Conservation (phyloP, 2,113 vertebrate species). For the Plotosus lineatus region DNA sequence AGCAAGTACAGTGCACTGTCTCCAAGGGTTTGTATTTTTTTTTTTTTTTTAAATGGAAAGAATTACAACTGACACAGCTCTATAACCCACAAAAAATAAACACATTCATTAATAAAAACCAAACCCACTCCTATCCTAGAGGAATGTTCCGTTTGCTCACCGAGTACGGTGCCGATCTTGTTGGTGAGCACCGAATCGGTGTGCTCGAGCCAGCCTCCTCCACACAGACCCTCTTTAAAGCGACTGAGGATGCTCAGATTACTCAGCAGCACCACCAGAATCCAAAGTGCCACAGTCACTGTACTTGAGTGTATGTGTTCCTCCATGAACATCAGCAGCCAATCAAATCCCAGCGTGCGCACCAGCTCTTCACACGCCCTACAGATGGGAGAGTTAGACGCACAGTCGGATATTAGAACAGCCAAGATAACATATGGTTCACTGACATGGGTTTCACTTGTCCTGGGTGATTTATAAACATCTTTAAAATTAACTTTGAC, state of each 20-base stretch:
- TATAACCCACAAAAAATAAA: background rate
- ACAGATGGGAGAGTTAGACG: constrained; percentile 17
- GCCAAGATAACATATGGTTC: background rate
- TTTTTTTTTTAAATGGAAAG: background rate
- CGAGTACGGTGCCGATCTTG: constrained; percentile 95
- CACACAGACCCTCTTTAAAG: constrained; percentile 93
- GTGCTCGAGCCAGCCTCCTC: constrained; percentile 97
- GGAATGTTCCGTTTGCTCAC: constrained; percentile 66
- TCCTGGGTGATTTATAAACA: background rate
- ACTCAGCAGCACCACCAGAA: constrained; percentile 90
- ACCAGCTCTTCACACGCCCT: constrained; percentile 97
- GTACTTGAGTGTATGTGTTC: constrained; percentile 93
- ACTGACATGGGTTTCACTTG: constrained; percentile 5
- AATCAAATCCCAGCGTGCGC: constrained; percentile 91
- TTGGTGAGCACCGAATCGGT: constrained; percentile 96
- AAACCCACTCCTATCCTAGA: background rate
- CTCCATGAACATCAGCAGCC: constrained; percentile 97
- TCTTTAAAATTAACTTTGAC: background rate
- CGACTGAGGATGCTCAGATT: constrained; percentile 87
- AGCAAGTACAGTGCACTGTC: no score
- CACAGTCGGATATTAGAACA: background rate
- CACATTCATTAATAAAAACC: no score
- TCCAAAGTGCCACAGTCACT: constrained; percentile 88
- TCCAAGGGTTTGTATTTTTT: no score
- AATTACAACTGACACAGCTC: background rate